phyloP scores from a whole-genome alignment of 2,888 invertebrate genomes.

The Hetaerina titia region DNA sequence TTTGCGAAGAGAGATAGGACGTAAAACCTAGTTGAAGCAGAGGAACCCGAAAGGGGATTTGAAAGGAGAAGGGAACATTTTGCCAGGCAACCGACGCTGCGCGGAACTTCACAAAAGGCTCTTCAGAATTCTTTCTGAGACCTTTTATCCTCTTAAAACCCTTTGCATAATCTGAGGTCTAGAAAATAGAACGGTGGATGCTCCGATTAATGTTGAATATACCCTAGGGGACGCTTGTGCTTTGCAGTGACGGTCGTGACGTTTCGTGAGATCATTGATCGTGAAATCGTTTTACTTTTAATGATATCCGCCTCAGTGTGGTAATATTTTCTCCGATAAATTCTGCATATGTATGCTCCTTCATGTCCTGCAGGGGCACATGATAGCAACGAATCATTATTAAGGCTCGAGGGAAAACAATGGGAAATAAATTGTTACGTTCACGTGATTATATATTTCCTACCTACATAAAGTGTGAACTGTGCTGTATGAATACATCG shows the following conservation, averaged over 20 bases:
- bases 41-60: background rate
- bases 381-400: too few species aligned
- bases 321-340: background rate
- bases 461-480: too few species aligned
- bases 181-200: background rate
- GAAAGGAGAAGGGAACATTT: background rate
- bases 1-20: background rate
- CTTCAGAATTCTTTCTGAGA: background rate
- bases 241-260: background rate
- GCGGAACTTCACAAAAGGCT: background rate
- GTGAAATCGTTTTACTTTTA: background rate
- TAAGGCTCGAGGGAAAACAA: too few species aligned
- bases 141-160: background rate
- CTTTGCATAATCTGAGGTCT: background rate
- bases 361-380: too few species aligned
- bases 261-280: background rate
- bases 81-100: background rate
- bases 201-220: background rate
- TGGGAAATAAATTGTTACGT: too few species aligned
- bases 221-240: background rate
- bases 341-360: too few species aligned
- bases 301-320: background rate
- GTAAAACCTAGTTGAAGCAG: background rate
- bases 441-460: too few species aligned
- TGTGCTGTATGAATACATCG: too few species aligned